phyloP scores from a whole-genome alignment of 2,113 vertebrate species.

The Callospermophilus lateralis region DNA sequence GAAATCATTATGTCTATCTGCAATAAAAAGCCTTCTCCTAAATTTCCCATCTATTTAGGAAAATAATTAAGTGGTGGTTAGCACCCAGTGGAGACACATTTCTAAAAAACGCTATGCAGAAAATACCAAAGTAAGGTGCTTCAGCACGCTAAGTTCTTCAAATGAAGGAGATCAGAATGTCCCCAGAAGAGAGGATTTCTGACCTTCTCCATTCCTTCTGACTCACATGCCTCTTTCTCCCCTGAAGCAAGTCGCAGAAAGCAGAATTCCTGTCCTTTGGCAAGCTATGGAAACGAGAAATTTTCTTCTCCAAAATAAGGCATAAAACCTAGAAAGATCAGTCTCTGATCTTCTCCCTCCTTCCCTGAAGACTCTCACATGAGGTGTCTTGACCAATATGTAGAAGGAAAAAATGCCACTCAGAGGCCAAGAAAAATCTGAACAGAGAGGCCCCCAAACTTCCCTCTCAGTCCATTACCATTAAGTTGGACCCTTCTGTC shows the following conservation, averaged over 20 bases:
- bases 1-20: background rate
- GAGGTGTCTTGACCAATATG: background rate
- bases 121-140: background rate
- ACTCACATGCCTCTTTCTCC: background rate
- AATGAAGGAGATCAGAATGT: background rate
- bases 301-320: background rate
- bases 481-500: background rate
- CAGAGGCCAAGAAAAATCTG: background rate
- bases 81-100: background rate
- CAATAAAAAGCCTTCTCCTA: constrained; percentile 43
- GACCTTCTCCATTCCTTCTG: background rate
- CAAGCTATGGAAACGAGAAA: background rate
- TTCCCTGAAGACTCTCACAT: background rate
- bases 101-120: background rate
- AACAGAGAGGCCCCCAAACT: background rate
- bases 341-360: background rate
- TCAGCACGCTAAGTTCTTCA: background rate
- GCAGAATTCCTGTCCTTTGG: background rate
- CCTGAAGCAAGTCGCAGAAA: background rate
- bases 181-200: background rate
- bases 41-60: constrained; percentile 23
- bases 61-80: background rate
- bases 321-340: background rate
- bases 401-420: too few relatives aligned
- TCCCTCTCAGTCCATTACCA: background rate